These are phyloP conservation scores for Porites lutea DNA, from an alignment of 64 coral and sea anemone species.

Conservation along the genomic window DNA sequence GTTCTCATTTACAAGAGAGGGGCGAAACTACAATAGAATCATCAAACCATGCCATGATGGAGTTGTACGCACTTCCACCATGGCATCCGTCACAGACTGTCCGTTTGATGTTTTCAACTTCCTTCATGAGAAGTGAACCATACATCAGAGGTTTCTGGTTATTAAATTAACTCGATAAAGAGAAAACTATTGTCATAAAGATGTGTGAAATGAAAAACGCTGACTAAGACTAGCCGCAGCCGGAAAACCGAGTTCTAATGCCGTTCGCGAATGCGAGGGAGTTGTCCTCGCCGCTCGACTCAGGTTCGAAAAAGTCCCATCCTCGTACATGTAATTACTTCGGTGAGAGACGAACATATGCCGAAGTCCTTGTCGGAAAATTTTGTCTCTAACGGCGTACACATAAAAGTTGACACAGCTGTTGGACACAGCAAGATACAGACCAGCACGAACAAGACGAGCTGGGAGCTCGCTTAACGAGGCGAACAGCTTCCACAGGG, in stretches of 20 bases:
- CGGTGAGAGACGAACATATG: background rate
- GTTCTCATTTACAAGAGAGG: too few species aligned
- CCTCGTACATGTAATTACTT: background rate
- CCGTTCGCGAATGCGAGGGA: background rate
- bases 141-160: too few species aligned
- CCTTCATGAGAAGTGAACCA: too few species aligned
- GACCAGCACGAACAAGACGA: conserved; percentile 32
- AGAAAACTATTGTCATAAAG: background rate
- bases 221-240: background rate
- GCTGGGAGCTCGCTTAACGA: conserved; percentile 21
- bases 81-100: too few species aligned
- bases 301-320: conserved; percentile 25
- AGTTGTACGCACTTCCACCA: too few species aligned
- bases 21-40: too few species aligned
- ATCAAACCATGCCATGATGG: too few species aligned
- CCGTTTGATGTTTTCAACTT: too few species aligned
- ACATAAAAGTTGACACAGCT: conserved; percentile 57
- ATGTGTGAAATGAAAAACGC: background rate
- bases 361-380: conserved; percentile 33
- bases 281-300: background rate
- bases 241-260: background rate
- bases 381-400: conserved; percentile 54
- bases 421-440: conserved; percentile 50
- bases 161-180: too few species aligned
- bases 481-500: conserved; percentile 48